Percentiles rank a stretch among this genome's conserved stretches.
Evolutionary conservation across 2,888 invertebrate genomes (phyloP).

Genomic region (Ophraella communa): DNA sequence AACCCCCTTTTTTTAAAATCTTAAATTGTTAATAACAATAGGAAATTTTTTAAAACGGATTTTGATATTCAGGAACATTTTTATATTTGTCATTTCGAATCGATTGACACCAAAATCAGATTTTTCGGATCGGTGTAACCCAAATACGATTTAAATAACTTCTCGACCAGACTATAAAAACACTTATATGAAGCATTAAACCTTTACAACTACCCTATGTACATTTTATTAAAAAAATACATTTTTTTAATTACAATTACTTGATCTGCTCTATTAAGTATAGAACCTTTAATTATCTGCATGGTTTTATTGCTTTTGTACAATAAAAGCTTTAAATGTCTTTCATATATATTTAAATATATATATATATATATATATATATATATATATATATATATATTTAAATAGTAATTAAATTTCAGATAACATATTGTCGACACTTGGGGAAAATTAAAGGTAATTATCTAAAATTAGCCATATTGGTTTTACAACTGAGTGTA

Average conservation of each 20-base stretch:
- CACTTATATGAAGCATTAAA: too few species aligned
- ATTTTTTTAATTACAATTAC: not conserved
- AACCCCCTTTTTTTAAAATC: too few species aligned
- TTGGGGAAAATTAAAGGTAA: not conserved
- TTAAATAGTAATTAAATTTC: not conserved
- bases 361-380: too few species aligned
- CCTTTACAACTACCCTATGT: not conserved
- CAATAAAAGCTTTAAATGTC: constrained; percentile 1
- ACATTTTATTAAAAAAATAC: not conserved
- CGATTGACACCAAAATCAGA: too few species aligned
- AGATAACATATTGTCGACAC: not conserved
- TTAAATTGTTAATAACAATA: too few species aligned
- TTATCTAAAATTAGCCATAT: not conserved
- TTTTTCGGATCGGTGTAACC: too few species aligned
- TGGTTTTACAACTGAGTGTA: not conserved
- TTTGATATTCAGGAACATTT: too few species aligned
- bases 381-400: too few species aligned
- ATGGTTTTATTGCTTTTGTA: not conserved
- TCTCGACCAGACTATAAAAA: too few species aligned
- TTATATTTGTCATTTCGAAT: too few species aligned
- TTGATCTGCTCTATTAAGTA: constrained; percentile 18
- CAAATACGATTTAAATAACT: too few species aligned
- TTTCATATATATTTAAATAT: not conserved
- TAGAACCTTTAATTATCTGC: not conserved
- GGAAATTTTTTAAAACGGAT: too few species aligned